Percentiles rank a stretch among this genome's conserved stretches.
These are phyloP conservation scores for Abrostola triplasia DNA, from an alignment of 2,888 invertebrate genomes.

Conservation along the genomic window DNA sequence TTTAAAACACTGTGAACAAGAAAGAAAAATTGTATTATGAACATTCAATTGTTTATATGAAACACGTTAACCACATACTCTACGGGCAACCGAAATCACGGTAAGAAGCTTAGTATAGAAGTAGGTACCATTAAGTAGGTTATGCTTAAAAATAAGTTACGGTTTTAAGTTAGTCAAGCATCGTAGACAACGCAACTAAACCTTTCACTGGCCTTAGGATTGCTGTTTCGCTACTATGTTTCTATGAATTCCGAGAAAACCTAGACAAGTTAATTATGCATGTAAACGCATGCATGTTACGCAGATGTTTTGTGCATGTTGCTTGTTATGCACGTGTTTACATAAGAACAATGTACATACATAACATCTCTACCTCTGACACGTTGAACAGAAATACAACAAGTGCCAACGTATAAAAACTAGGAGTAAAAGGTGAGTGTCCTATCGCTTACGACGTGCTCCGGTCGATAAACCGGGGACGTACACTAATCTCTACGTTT, in stretches of 20 bases:
- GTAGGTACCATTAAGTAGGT: slow-evolving; percentile 11
- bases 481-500: background rate
- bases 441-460: slow-evolving; percentile 1
- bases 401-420: slow-evolving; percentile 4
- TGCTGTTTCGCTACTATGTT: background rate
- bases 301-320: slow-evolving; percentile 6
- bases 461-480: slow-evolving; percentile 2
- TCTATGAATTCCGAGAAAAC: slow-evolving; percentile 3
- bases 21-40: no score
- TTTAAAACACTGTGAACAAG: no score
- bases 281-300: slow-evolving; percentile 5
- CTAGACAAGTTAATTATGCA: slow-evolving; percentile 1
- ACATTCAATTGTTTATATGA: background rate
- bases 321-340: slow-evolving; percentile 2
- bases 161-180: slow-evolving; percentile 16
- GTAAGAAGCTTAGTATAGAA: slow-evolving; percentile 3
- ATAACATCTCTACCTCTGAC: slow-evolving; percentile 1
- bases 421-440: slow-evolving; percentile 5
- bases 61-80: background rate
- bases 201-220: slow-evolving; percentile 26
- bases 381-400: slow-evolving; percentile 1
- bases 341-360: background rate
- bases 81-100: slow-evolving; percentile 23
- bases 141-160: slow-evolving; percentile 32
- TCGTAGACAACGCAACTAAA: slow-evolving; percentile 11